Base-by-base conservation (phyloP, 2,797 vertebrate genomes). In the Alosa sapidissima region DNA sequence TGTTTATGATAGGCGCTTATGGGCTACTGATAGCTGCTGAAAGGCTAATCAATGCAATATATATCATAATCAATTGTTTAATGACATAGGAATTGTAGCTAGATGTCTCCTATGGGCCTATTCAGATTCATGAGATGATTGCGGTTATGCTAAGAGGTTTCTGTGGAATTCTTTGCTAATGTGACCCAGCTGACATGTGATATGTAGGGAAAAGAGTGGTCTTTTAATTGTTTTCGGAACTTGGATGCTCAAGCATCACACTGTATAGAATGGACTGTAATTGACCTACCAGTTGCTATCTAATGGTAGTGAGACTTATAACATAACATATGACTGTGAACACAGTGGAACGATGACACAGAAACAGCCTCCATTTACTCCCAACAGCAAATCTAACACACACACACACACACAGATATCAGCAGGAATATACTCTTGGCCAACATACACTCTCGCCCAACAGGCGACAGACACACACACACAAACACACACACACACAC, bases 361-460 rank as follows among this genome's bases (percentile, higher is more conserved):
- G 41, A 48, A 16, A 82, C 89, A 89, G 89, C 86, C 85, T 86
- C 87, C 85, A 81, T 83, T 91, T 88, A 87, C 84, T 90, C 90
- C 89, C 88, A 49, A 36, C 65, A 58, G 54, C 54, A 58, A 19
- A 58, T 16, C 19, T 2, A 3, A 19, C 54, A 19, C 16, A 19
- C 54, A 58, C 48, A 49, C 54, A 55, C 54, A 55, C 16, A 55
- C 54, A 54, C 52, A 54, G 16, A 55, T 6, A 62, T 55, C 16
- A 55, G 54, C 21, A 19, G 54, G 8, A 5, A 24, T 24, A 24
- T 58, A 60, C 21, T 1, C 21, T 55, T 14, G 19, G 54, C 54
- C 16, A 19, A 60, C 21, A 60, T 24, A 60, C 58, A 60, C 21
- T 28, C 62, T 28, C 24, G 33, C 33, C 24, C 19, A 68, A 13